Conservation (phyloP, 2,888 invertebrate species). For the Sepiola atlantica region DNA sequence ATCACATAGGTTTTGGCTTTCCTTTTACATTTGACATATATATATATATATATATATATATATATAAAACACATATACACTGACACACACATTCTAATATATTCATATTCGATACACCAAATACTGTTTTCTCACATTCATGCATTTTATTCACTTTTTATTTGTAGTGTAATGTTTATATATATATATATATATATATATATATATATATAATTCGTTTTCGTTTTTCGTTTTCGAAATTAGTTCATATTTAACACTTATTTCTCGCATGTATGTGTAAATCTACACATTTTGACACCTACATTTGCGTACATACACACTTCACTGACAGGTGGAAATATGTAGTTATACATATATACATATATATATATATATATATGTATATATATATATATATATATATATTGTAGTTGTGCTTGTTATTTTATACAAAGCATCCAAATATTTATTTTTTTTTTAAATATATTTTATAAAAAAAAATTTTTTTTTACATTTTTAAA, state of each 20-base stretch:
- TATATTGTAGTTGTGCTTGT: conserved; percentile 32
- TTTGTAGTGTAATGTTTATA: not conserved
- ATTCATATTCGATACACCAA: no score
- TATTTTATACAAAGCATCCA: not conserved
- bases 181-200: conserved; percentile 15
- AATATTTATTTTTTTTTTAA: not conserved
- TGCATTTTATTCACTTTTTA: conserved; percentile 2
- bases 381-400: not conserved
- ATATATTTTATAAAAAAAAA: not conserved
- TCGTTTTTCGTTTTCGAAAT: not conserved
- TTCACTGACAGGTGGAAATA: not conserved
- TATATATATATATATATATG: not conserved
- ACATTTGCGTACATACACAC: not conserved
- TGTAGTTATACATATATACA: not conserved
- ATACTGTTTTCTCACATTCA: not conserved
- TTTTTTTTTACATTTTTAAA: not conserved
- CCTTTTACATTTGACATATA: no score
- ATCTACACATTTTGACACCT: not conserved
- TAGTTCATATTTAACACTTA: not conserved
- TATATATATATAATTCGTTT: conserved; percentile 32
- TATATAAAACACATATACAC: not conserved
- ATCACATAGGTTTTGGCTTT: no score
- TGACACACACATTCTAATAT: not conserved
- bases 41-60: not conserved
- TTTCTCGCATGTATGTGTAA: not conserved